Percentiles rank a stretch among this genome's conserved stretches.
phyloP scores from a whole-genome alignment of 37 sponge, comb jelly and placozoan species.

The Petrosia ficiformis region DNA sequence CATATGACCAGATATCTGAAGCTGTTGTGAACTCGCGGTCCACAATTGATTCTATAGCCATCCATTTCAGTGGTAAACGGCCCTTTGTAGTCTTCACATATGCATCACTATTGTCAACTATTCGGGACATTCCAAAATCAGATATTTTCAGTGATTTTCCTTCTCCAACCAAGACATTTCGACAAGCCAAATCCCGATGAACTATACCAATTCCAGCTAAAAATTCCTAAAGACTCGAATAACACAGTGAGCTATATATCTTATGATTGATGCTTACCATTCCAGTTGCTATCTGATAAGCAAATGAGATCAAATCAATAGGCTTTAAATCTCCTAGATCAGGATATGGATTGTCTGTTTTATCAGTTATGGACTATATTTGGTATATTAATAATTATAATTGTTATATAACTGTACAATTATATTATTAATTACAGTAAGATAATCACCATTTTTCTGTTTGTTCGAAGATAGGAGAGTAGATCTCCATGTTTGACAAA shows the following conservation, averaged over 20 bases:
- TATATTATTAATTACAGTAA: background rate
- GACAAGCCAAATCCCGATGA: constrained; percentile 72
- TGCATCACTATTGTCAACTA: constrained; percentile 27
- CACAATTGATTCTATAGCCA: constrained; percentile 77
- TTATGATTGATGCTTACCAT: too few species aligned
- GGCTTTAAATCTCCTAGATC: constrained; percentile 47
- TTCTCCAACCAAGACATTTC: constrained; percentile 67
- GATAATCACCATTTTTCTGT: constrained; percentile 35
- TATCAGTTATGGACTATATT: background rate
- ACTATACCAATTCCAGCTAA: constrained; percentile 65
- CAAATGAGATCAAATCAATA: constrained; percentile 59
- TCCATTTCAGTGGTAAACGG: constrained; percentile 72
- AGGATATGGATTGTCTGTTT: constrained; percentile 20
- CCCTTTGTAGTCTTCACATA: constrained; percentile 74
- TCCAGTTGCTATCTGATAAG: constrained; percentile 84
- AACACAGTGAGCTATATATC: background rate
- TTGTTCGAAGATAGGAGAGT: constrained; percentile 44
- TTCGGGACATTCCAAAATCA: constrained; percentile 76
- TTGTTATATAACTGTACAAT: background rate
- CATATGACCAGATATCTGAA: constrained; percentile 81
- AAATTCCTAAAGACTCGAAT: constrained; percentile 45
- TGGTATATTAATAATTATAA: background rate
- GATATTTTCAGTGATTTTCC: constrained; percentile 69
- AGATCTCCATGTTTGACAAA: constrained; percentile 66
- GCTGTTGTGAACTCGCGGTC: constrained; percentile 64